A percentile compares a stretch with the other conserved stretches of the same genome.
These are phyloP conservation scores for Epinephelus malabaricus DNA, from an alignment of 2,797 vertebrate genomes.

Conservation along the genomic window DNA sequence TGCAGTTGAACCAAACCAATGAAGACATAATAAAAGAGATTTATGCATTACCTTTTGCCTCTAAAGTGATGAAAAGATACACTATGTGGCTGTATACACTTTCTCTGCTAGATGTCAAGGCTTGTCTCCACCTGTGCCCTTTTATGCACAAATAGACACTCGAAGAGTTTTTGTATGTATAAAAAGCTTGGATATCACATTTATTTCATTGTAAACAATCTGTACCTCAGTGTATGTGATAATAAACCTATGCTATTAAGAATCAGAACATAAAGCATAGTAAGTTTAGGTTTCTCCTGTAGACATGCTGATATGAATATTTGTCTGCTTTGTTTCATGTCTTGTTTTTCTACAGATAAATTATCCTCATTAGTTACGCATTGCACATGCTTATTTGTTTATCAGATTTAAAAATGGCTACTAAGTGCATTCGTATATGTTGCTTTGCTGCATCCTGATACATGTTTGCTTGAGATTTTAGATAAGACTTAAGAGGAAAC, in stretches of 20 bases:
- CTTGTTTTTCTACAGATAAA: background rate
- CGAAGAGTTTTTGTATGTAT: background rate
- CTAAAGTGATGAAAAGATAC: slow-evolving; percentile 11
- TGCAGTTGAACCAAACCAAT: slow-evolving; percentile 14
- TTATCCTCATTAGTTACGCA: background rate
- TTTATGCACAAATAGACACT: background rate
- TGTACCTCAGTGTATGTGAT: background rate
- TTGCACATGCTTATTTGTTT: background rate
- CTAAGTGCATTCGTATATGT: background rate
- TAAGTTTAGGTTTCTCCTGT: background rate
- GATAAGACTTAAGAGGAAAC: slow-evolving; percentile 41
- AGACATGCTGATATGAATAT: background rate
- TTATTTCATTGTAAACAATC: background rate
- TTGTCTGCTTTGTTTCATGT: background rate
- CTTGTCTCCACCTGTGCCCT: slow-evolving; percentile 44
- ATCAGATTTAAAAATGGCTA: slow-evolving; percentile 3
- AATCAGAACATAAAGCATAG: background rate
- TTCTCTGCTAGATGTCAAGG: slow-evolving; percentile 36
- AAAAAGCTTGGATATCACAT: background rate
- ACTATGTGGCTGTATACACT: background rate
- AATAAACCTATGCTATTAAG: background rate
- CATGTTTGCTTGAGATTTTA: slow-evolving; percentile 37
- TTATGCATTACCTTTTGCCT: slow-evolving; percentile 22
- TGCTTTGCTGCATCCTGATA: slow-evolving; percentile 28
- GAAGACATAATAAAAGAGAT: slow-evolving; percentile 1